These are phyloP conservation scores for Notocelia uddmanniana DNA, from an alignment of 2,888 invertebrate species.

Conservation along the genomic window DNA sequence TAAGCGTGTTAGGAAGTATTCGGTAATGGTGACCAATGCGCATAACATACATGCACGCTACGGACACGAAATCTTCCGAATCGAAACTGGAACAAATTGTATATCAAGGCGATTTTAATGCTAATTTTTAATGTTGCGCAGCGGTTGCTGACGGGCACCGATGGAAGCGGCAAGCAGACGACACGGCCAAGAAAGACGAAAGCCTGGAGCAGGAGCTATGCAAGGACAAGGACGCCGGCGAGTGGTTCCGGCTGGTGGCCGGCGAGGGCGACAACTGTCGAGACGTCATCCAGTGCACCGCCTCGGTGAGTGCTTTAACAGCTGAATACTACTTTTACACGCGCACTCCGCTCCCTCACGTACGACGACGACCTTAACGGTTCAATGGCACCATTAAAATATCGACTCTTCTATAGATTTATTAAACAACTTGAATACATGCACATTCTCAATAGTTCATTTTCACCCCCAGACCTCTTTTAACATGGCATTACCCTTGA, in stretches of 20 bases:
- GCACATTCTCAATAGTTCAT: not conserved
- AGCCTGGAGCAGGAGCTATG: conserved; percentile 95
- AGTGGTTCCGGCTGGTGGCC: conserved; percentile 96
- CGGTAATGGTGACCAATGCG: conserved; percentile 40
- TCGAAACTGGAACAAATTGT: conserved; percentile 20
- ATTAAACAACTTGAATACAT: not conserved
- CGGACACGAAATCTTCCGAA: conserved; percentile 5
- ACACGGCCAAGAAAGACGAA: conserved; percentile 91
- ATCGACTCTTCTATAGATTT: not conserved
- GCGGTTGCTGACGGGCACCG: conserved; percentile 82
- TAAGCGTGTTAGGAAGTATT: conserved; percentile 45
- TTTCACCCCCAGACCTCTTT: not conserved
- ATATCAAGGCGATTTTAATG: conserved; percentile 32
- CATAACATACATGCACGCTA: conserved; percentile 33
- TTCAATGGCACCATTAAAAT: conserved; percentile 20
- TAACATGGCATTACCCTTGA: conserved; percentile 8
- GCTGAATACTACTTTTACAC: conserved; percentile 54
- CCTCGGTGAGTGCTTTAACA: conserved; percentile 88
- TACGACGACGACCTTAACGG: conserved; percentile 48
- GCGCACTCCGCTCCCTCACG: conserved; percentile 47
- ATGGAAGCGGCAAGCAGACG: conserved; percentile 89
- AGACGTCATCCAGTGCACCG: conserved; percentile 97
- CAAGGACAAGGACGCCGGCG: conserved; percentile 97
- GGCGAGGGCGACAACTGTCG: conserved; percentile 97
- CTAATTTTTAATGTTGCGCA: conserved; percentile 57